phyloP scores from a whole-genome alignment of 2,888 invertebrate species.

The Eupithecia subfuscata region DNA sequence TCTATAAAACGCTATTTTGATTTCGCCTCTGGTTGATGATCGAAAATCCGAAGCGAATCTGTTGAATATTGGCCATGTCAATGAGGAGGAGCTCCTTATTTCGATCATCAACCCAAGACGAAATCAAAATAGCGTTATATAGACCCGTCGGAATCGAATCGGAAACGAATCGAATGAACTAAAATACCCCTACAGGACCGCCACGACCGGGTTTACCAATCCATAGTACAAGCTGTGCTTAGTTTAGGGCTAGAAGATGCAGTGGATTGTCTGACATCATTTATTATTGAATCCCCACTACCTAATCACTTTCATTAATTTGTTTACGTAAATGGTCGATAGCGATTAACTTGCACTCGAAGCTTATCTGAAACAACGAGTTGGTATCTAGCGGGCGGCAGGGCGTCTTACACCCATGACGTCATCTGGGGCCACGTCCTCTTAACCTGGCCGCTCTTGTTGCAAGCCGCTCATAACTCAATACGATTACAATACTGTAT shows the following conservation, averaged over 20 bases:
- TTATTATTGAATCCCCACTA: background rate
- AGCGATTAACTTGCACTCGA: constrained; percentile 49
- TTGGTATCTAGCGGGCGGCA: constrained; percentile 65
- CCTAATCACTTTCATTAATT: constrained; percentile 13
- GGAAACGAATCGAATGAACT: too few relatives aligned
- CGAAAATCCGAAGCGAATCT: too few relatives aligned
- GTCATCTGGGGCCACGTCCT: constrained; percentile 65
- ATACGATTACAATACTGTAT: constrained; percentile 58
- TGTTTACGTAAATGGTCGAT: constrained; percentile 41
- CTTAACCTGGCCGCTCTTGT: constrained; percentile 67
- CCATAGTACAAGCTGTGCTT: background rate
- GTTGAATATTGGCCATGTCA: too few relatives aligned
- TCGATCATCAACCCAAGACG: too few relatives aligned
- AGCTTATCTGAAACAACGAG: constrained; percentile 62
- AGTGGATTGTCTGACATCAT: background rate
- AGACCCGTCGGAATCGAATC: too few relatives aligned
- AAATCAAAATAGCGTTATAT: too few relatives aligned
- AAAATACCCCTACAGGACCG: too few relatives aligned
- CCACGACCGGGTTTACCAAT: background rate
- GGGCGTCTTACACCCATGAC: constrained; percentile 57
- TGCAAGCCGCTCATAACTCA: constrained; percentile 58
- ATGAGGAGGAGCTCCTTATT: too few relatives aligned
- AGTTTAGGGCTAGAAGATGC: background rate
- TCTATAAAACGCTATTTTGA: too few relatives aligned
- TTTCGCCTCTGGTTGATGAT: too few relatives aligned